Evolutionary conservation across 2,113 vertebrate genomes (phyloP).

Genomic region (Brachionichthys hirsutus): DNA sequence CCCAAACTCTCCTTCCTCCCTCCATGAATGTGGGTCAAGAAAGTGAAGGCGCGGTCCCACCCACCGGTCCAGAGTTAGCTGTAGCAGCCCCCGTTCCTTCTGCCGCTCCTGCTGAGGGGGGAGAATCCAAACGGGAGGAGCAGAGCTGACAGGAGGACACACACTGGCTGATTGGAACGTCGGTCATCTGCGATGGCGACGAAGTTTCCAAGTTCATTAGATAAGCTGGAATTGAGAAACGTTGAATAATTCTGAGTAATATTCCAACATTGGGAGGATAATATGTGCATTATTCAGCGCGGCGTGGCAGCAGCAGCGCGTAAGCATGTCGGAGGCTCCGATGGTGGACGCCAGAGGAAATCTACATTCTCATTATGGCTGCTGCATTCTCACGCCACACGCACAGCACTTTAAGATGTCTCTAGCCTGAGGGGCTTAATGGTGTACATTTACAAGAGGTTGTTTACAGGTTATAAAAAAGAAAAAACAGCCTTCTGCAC

Average conservation of each 20-base stretch:
- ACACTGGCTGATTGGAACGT: slow-evolving; percentile 20
- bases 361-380: slow-evolving; percentile 40
- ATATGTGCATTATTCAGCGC: slow-evolving; percentile 67
- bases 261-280: slow-evolving; percentile 50
- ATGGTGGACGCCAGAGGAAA: slow-evolving; percentile 40
- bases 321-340: slow-evolving; percentile 37
- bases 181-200: slow-evolving; percentile 19
- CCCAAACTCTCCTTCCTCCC: slow-evolving; percentile 7
- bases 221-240: slow-evolving; percentile 36
- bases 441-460: slow-evolving; percentile 43
- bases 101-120: slow-evolving; percentile 2
- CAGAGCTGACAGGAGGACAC: slow-evolving; percentile 1
- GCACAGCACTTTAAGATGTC: slow-evolving; percentile 33
- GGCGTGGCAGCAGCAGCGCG: slow-evolving; percentile 27
- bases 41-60: neutral
- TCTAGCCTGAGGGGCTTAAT: slow-evolving; percentile 32
- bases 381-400: slow-evolving; percentile 47
- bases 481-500: slow-evolving; percentile 16
- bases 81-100: neutral
- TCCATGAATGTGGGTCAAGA: slow-evolving; percentile 8
- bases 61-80: neutral
- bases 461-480: slow-evolving; percentile 45
- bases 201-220: slow-evolving; percentile 46
- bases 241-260: slow-evolving; percentile 50
- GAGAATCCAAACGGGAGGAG: neutral